Evolutionary conservation across 2,797 vertebrate genomes (phyloP).

Genomic region (Microtus agrestis): DNA sequence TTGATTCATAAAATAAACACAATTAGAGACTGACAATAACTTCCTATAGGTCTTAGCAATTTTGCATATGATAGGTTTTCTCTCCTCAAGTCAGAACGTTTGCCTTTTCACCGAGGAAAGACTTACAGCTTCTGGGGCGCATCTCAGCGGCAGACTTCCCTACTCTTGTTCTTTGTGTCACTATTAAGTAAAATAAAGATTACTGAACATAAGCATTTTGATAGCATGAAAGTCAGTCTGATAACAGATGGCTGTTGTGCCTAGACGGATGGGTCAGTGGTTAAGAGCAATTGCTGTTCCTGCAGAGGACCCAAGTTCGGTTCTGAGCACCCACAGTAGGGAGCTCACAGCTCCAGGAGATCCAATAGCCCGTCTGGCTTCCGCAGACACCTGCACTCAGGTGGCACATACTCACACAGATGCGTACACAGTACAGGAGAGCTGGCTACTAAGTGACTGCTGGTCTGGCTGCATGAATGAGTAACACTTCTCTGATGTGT

Average conservation of each 20-base stretch:
- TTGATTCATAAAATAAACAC: background rate
- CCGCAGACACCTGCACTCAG: background rate
- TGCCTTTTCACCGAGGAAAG: background rate
- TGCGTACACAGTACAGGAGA: background rate
- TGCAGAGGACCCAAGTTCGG: background rate
- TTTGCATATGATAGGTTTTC: background rate
- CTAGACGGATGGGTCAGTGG: background rate
- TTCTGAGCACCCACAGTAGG: background rate
- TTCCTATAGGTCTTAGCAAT: background rate
- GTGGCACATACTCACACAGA: background rate
- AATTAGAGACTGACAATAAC: background rate
- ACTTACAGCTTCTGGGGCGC: background rate
- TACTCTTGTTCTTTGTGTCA: background rate
- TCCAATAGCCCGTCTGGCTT: background rate
- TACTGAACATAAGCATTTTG: background rate
- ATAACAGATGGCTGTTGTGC: background rate
- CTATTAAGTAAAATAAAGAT: background rate
- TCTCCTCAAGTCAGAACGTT: background rate
- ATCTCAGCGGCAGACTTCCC: background rate
- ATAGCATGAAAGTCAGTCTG: background rate
- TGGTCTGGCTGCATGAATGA: background rate
- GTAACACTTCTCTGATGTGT: background rate
- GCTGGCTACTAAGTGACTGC: background rate
- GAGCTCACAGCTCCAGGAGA: background rate
- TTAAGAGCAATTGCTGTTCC: background rate